phyloP scores from a whole-genome alignment of 2,113 vertebrate species.

The Jaculus jaculus region DNA sequence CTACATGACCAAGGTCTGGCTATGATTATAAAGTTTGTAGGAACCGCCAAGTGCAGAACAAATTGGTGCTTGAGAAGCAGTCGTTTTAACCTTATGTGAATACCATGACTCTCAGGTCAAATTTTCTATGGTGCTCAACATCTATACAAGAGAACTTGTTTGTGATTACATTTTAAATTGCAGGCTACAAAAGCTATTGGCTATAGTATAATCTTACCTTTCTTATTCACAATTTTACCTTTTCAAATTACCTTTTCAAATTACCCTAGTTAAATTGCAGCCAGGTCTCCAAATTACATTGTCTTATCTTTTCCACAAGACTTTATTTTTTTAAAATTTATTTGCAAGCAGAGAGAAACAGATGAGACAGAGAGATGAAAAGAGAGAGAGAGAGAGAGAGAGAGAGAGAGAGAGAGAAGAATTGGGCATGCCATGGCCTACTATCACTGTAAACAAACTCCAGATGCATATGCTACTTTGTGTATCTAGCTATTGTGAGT shows the following conservation, averaged over 20 bases:
- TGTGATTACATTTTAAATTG: not conserved
- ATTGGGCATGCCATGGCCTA: too few relatives aligned
- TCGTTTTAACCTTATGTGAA: not conserved
- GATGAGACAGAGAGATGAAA: too few relatives aligned
- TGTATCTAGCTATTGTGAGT: too few relatives aligned
- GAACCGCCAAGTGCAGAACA: not conserved
- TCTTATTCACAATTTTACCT: not conserved
- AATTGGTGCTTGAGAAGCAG: not conserved
- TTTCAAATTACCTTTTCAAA: not conserved
- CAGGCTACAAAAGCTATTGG: not conserved
- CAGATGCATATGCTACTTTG: too few relatives aligned
- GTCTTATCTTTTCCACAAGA: not conserved
- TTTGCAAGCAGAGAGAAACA: too few relatives aligned
- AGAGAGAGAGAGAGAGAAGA: too few relatives aligned
- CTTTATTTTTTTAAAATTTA: not conserved
- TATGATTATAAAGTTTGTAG: too few relatives aligned
- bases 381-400: too few relatives aligned
- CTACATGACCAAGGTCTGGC: not conserved
- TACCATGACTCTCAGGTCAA: not conserved
- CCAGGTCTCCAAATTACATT: not conserved
- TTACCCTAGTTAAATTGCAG: not conserved
- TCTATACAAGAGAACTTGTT: not conserved
- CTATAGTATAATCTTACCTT: not conserved
- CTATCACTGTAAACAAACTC: too few relatives aligned
- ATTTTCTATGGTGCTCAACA: not conserved